A percentile compares a stretch with the other conserved stretches of the same genome.
Evolutionary conservation across 2,797 vertebrate genomes (phyloP).

Genomic region (Carcharodon carcharias): DNA sequence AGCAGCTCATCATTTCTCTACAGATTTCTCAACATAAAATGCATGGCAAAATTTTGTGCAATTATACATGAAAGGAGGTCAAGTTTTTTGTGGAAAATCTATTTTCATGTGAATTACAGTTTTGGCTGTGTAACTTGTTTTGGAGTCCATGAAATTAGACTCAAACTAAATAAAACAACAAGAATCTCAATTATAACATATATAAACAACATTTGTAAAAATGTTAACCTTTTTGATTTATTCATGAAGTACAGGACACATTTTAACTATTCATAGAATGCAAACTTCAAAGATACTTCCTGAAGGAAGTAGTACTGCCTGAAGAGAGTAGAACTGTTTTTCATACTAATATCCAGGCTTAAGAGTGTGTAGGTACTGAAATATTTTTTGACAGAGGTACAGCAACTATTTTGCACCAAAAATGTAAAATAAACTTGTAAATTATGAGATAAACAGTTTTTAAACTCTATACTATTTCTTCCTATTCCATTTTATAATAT

Average conservation of each 20-base stretch:
- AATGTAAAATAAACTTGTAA: neutral
- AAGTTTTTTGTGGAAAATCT: neutral
- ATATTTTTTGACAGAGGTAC: neutral
- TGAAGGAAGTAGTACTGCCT: too few relatives aligned
- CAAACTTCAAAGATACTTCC: neutral
- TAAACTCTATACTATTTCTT: neutral
- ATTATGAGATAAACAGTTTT: neutral
- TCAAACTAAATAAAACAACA: neutral
- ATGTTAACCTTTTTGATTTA: neutral
- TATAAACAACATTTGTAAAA: neutral
- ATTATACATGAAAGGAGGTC: neutral
- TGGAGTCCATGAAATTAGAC: neutral
- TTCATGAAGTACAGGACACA: neutral
- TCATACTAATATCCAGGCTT: neutral
- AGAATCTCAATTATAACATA: neutral
- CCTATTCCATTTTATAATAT: neutral
- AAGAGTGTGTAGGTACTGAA: neutral
- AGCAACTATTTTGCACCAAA: neutral
- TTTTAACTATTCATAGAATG: neutral
- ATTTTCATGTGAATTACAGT: neutral
- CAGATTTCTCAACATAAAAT: neutral
- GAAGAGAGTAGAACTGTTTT: neutral
- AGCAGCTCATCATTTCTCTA: neutral
- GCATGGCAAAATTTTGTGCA: neutral
- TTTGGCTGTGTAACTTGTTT: neutral